Base-by-base conservation (phyloP, 2,113 vertebrate species). In the Eidolon helvum region DNA sequence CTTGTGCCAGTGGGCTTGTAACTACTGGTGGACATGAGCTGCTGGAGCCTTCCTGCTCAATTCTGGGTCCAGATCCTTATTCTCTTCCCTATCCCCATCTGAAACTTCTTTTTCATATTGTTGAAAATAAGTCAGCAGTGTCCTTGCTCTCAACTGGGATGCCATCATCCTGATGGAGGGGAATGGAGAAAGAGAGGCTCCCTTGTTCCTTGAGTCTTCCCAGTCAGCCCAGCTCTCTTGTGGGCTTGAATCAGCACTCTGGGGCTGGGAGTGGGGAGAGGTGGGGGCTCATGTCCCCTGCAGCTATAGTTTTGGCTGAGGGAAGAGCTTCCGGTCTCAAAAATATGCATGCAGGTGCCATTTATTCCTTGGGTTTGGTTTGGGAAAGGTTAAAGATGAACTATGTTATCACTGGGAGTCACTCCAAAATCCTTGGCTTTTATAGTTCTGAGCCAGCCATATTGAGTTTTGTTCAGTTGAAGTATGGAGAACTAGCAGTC, bases 81-180 rank as follows among this genome's bases (percentile, higher is more conserved):
- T 33, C 4, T 24, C 4, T 26, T 33, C 30, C 15, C 12, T 24
- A 24, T 16, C 40, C 2, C n/a, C 16, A 43, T 63, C 69, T 28
- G 55, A 88, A 90, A 90, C 80, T 95, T 83, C 11, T 74, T 91
- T 92, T 57, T 75, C 90, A n/a, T 93, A 24, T 68, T 69, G 40
- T 75, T 86, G 77, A 82, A 82, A 74, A 90, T 65, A 78, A 96
- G 74, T 69, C 68, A 28, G 24, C 59, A 55, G 57, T 79, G 77
- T 61, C 71, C 7, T 59, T 61, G 87, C 18, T 80, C 3, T 79
- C 65, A 11, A 24, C 53, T 26, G 91, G 35, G 68, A 82, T 10
- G 7, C 22, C 43, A 69, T n/a, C 33, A 3, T 77, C 33, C 53
- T 33, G 30, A 14, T 59, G 90, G 40, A 21, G 26, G 5, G 61